Conservation (phyloP, 2,888 invertebrate genomes). For the Geophilus truncorum region DNA sequence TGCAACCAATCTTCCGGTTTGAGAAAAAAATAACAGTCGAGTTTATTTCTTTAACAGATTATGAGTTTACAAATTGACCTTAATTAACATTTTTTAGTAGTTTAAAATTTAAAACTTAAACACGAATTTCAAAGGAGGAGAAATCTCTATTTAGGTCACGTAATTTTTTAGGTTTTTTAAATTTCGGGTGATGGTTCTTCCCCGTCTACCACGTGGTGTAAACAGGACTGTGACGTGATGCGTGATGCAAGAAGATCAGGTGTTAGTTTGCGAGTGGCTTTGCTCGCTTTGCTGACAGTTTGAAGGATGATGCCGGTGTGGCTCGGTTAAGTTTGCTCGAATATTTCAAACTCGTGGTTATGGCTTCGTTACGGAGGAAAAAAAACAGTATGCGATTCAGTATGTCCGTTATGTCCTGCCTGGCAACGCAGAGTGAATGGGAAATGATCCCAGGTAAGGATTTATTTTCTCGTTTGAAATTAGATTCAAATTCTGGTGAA, state of each 20-base stretch:
- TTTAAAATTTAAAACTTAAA: background rate
- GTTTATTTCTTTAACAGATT: too few relatives aligned
- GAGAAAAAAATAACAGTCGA: background rate
- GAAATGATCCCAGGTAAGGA: background rate
- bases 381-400: background rate
- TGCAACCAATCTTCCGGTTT: background rate
- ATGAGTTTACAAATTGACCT: too few relatives aligned
- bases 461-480: background rate
- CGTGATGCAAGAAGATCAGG: constrained; percentile 1
- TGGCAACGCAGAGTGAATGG: background rate
- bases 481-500: too few relatives aligned
- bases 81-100: too few relatives aligned
- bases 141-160: background rate
- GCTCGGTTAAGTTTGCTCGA: background rate
- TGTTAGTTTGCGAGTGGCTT: background rate
- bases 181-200: too few relatives aligned
- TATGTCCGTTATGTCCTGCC: background rate
- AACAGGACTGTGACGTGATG: background rate
- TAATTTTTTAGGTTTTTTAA: background rate
- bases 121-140: background rate
- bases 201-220: background rate
- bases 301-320: background rate
- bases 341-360: background rate
- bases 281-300: background rate
- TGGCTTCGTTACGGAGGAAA: background rate